Evolutionary conservation across 2,113 vertebrate species (phyloP), one percentile per base, ranked within the genome.

Genomic region (Centropristis striata): DNA sequence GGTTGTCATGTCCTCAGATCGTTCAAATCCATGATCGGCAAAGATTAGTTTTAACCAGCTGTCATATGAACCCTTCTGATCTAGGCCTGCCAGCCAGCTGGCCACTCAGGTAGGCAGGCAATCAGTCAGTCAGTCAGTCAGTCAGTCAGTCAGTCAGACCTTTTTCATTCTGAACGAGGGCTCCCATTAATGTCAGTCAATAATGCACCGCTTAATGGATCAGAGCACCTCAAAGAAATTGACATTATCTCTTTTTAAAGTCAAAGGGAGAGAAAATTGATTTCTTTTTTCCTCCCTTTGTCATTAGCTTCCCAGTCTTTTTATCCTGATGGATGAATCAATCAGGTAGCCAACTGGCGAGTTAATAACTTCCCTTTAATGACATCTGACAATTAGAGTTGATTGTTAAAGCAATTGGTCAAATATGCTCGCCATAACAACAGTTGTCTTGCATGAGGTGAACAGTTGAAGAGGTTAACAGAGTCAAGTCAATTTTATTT

Each of bases 141-240:
- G 49, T 36, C 32, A 32, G 32, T 32, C 32, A 32, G 32, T 32
- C 32, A 32, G 32, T 32, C 42, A 46, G 95, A 94, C 94, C 60
- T 72, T 88, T 83, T 65, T 86, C 83, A 90, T 85, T 86, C 76
- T 82, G 84, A 91, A 90, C 77, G 77, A 92, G 77, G 41, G 28
- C 75, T 27, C 80, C 85, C 76, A 87, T 90, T 93, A 92, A 94
- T 81, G 89, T 90, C 78, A 90, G 92, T 95, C 93, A 94, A 94
- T 95, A 94, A 93, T 91, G 86, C 80, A 88, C 67, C 46, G 49
- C 91, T 91, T 92, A 92, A 92, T 92, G 83, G 88, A 92, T 92
- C 91, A 90, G 79, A 92, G 84, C 70, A 58, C 78, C 88, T 82
- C 76, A 84, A 75, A 92, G 87, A 83, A 89, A 92, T 87, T 83